phyloP scores from a whole-genome alignment of 2,888 invertebrate species.

The Patella ulyssiponensis region DNA sequence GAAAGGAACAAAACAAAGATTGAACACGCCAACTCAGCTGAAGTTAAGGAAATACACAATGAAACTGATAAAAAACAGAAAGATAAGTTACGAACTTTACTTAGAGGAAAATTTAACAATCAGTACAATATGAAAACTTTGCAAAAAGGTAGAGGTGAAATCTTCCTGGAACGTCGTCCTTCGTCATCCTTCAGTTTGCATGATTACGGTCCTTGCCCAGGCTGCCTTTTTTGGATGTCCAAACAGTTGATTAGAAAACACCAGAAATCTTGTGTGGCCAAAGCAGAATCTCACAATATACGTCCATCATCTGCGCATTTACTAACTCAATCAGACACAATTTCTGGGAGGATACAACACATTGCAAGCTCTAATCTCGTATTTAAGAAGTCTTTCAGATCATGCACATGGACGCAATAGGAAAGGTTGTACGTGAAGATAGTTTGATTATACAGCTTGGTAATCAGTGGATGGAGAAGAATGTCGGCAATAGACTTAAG shows the following conservation, averaged over 20 bases:
- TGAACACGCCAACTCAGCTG: not conserved
- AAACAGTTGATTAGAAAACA: not conserved
- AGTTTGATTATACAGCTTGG: not conserved
- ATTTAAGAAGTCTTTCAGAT: not conserved
- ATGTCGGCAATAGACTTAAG: not conserved
- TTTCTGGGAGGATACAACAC: not conserved
- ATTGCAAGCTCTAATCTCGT: not conserved
- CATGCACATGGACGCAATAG: not conserved
- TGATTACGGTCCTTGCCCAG: not conserved
- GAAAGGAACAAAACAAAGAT: too few relatives aligned
- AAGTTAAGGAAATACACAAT: not conserved
- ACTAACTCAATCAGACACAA: not conserved
- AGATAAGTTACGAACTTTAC: not conserved
- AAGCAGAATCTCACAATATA: not conserved
- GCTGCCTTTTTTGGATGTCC: not conserved
- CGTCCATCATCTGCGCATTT: not conserved
- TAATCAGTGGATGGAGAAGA: not conserved
- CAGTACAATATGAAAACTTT: not conserved
- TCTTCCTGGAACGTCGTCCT: not conserved
- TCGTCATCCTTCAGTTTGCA: not conserved
- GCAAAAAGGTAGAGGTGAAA: not conserved
- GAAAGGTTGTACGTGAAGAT: not conserved
- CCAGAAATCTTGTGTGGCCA: not conserved
- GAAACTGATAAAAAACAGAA: not conserved
- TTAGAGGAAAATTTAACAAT: slow-evolving; percentile 1